Conservation (phyloP, 2,797 vertebrate species). For the Philypnodon macrostomus region DNA sequence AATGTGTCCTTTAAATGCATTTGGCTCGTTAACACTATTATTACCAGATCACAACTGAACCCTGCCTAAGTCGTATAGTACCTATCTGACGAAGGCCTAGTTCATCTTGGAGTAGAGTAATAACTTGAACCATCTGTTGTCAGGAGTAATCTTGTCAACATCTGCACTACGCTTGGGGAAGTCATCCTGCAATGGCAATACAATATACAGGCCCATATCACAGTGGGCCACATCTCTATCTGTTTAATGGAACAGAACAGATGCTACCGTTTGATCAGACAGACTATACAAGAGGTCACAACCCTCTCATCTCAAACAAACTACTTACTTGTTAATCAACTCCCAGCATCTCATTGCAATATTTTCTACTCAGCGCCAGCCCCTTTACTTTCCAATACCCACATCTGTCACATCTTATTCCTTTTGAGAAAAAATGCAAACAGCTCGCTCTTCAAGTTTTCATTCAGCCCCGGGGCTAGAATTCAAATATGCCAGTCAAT, state of each 20-base stretch:
- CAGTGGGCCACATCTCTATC: conserved; percentile 7
- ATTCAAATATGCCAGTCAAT: conserved; percentile 38
- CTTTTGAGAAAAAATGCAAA: conserved; percentile 26
- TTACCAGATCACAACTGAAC: too few species aligned
- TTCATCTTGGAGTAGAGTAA: too few species aligned
- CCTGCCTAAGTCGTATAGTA: too few species aligned
- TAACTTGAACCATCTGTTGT: not conserved
- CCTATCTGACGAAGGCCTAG: too few species aligned
- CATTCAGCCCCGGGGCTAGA: conserved; percentile 21
- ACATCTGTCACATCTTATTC: conserved; percentile 36
- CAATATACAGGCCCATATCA: not conserved
- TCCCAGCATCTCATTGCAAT: not conserved
- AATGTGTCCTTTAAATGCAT: too few species aligned
- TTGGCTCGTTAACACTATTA: too few species aligned
- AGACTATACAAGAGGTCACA: conserved; percentile 15
- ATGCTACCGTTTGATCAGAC: conserved; percentile 13
- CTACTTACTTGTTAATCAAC: conserved; percentile 30
- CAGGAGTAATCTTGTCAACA: conserved; percentile 2
- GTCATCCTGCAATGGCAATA: not conserved
- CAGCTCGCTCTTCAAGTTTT: conserved; percentile 30
- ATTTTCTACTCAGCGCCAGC: not conserved
- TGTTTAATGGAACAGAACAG: conserved; percentile 15
- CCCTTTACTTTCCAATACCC: conserved; percentile 3
- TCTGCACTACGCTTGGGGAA: conserved; percentile 8
- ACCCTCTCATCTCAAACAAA: conserved; percentile 10